Evolutionary conservation across 2,888 invertebrate species (phyloP), one percentile per base, ranked within the genome.

Genomic region (Aleiodes leptofemur): DNA sequence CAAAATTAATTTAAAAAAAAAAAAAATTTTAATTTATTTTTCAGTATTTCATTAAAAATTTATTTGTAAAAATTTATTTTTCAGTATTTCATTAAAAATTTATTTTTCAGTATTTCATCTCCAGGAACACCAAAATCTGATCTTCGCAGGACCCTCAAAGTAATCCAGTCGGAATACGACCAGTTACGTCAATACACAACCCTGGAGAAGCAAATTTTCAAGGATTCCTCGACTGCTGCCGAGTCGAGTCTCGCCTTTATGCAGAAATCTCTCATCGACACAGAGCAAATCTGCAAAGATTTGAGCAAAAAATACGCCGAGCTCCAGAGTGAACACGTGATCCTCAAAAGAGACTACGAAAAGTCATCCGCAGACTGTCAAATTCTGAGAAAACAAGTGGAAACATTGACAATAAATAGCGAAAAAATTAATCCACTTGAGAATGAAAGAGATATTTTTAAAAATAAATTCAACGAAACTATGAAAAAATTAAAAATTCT

Each of bases 171-270:
- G 70, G 92, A 92, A 78, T 90, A 91, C 0, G 87, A 90, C 78
- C 91, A 92, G 73, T 88, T 94, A 14, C 88, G 91, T 70, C 92
- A 92, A 81, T 91, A 92, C 77, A 93, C 93, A 1, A 90, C 91
- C 71, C 87, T 93, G 78, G 94, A 94, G 85, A 93, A 92, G 76
- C 90, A 92, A 70, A 89, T 90, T 76, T 80, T 89, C 6, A 90
- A 90, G 14, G 87, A 86, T 71, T 90, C 91, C 81, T 55, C 75
- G 14, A 69, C 73, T 0, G 72, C 76, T 34, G 69, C 68, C 16
- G 76, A 79, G 34, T 71, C 71, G 13, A 69, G 66, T 7, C 11
- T 80, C 1, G 72, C 69, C 71, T 72, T 56, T 48, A 8, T 80
- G 48, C 77, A 70, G 57, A 71, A 79, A 75, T 75, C 78, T 11